These are phyloP conservation scores for Cyclargus thomasi DNA, from an alignment of 1,140 invertebrate genomes.

Conservation along the genomic window DNA sequence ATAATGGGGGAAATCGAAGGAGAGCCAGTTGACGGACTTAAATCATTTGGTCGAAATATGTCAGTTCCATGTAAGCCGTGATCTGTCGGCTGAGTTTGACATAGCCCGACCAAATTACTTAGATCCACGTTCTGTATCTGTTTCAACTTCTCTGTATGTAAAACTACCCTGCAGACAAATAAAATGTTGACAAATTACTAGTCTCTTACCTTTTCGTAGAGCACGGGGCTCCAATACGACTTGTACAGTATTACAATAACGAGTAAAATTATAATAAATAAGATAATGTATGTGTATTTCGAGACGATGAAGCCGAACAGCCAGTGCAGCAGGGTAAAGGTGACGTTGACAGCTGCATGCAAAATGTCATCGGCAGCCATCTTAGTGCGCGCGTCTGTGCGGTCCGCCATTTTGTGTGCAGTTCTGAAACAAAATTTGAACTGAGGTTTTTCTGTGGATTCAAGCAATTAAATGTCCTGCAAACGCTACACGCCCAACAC, in stretches of 20 bases:
- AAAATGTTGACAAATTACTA: background rate
- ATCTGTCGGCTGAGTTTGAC: too few relatives aligned
- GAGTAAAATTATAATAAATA: conserved; percentile 27
- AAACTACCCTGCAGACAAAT: background rate
- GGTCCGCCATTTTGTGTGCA: background rate
- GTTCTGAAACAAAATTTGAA: background rate
- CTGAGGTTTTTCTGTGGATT: too few relatives aligned
- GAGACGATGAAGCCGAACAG: background rate
- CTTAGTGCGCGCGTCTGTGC: background rate
- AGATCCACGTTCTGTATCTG: too few relatives aligned
- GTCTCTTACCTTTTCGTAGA: conserved; percentile 43
- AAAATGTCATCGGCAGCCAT: background rate
- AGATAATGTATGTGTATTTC: background rate
- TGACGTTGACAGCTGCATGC: background rate
- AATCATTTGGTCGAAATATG: too few relatives aligned
- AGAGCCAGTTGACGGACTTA: too few relatives aligned
- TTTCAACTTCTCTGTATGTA: too few relatives aligned
- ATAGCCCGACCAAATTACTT: too few relatives aligned
- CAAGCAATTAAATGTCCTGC: too few relatives aligned
- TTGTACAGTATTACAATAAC: conserved; percentile 41
- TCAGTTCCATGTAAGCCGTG: too few relatives aligned
- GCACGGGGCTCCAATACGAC: conserved; percentile 43
- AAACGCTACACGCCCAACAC: too few relatives aligned
- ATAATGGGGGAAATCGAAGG: too few relatives aligned
- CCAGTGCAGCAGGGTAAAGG: background rate